Evolutionary conservation across 2,888 invertebrate genomes (phyloP), one percentile per base, ranked within the genome.

Genomic region (Choristoneura rosaceana): DNA sequence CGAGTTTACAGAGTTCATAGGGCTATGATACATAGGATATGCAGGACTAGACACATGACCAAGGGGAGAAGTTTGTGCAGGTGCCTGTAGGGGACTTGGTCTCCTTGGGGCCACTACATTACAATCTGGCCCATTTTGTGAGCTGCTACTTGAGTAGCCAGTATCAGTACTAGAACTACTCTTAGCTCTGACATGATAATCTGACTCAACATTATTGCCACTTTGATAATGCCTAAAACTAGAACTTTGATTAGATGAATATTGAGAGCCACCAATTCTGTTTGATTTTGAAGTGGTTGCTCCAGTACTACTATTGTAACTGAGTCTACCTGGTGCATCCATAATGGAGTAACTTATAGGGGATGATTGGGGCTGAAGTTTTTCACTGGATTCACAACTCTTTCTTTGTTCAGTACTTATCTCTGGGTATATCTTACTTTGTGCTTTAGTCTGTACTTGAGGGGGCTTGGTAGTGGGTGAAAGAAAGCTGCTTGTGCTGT

Each of bases 11-110:
- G 96, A 95, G 83, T 96, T 96, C 96, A 97, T 96, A 33, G 97
- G 97, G 89, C 97, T 97, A 87, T 97, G 97, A 87, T 97, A 97
- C 95, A 97, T 95, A 55, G 97, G 97, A 92, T 97, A 97, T 70
- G 96, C 97, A 63, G 97, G 97, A 90, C 97, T 97, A 79, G 96
- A 96, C 41, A 96, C 96, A 88, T 97, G 97, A 68, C 96, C 96
- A 67, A 97, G 83, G 2, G 97, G 97, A 73, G 96, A 96, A 50
- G 96, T 96, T 84, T 96, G 96, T 12, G 97, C 96, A 81, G 96
- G 96, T 10, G 95, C 95, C 84, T 96, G 85, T 94, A 91, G 75
- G 94, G 97, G 97, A 88, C 97, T 97, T 45, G 96, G 96, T 79
- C 96, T 92, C 79, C 96, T 93, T 4, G 96, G 96, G 33, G 95